A percentile compares a stretch with the other conserved stretches of the same genome.
phyloP scores from a whole-genome alignment of 2,888 invertebrate genomes.

The Ennomos fuscantarius region DNA sequence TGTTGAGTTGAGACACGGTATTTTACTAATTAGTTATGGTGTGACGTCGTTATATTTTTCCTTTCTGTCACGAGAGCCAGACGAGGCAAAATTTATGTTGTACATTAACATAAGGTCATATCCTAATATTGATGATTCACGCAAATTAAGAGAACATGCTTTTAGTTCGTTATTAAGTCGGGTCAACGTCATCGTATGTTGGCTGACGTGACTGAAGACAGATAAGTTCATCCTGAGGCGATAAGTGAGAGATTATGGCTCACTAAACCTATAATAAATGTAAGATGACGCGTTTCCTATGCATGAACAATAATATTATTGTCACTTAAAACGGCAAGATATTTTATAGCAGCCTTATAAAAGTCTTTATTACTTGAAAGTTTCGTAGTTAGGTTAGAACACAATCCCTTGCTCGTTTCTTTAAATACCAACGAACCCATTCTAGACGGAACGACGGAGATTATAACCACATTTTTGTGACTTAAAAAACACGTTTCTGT shows the following conservation, averaged over 20 bases:
- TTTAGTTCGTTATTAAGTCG: no score
- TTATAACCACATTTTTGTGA: conserved; percentile 1
- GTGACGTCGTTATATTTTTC: conserved; percentile 36
- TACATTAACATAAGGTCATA: conserved; percentile 3
- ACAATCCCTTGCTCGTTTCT: conserved; percentile 1
- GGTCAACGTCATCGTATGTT: conserved; percentile 29
- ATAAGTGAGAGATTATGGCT: conserved; percentile 10
- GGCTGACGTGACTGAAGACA: conserved; percentile 44
- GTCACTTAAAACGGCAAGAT: neutral
- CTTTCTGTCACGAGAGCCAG: conserved; percentile 14
- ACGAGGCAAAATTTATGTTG: conserved; percentile 29
- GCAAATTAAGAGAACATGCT: conserved; percentile 13
- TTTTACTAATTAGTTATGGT: conserved; percentile 8
- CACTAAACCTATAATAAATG: conserved; percentile 8
- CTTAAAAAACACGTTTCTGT: neutral
- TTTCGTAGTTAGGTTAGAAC: neutral
- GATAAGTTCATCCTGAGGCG: conserved; percentile 24
- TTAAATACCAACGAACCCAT: conserved; percentile 32
- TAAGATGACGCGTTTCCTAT: conserved; percentile 13
- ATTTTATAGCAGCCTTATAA: neutral
- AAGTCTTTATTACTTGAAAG: neutral
- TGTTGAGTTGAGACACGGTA: conserved; percentile 8
- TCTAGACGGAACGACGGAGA: conserved; percentile 5
- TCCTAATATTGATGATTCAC: conserved; percentile 31
- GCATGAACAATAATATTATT: conserved; percentile 2